These are phyloP conservation scores for Hydropsyche tenuis DNA, from an alignment of 1,140 invertebrate genomes.

Conservation along the genomic window DNA sequence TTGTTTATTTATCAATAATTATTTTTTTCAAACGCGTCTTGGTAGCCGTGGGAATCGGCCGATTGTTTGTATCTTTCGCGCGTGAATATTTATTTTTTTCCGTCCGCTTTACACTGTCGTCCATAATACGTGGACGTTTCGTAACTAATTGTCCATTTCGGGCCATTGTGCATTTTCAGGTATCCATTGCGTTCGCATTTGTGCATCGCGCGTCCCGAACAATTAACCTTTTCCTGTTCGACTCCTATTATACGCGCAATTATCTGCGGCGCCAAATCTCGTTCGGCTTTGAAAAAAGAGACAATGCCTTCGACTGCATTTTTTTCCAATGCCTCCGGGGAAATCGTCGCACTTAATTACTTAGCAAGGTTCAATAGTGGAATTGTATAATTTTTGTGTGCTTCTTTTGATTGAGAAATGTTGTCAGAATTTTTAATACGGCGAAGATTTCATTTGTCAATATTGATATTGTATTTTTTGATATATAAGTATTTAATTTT, in stretches of 20 bases:
- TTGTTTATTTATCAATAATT: too few species aligned
- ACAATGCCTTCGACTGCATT: background rate
- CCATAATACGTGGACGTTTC: background rate
- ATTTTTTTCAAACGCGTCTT: background rate
- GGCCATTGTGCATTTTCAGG: slow-evolving; percentile 11
- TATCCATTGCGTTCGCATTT: background rate
- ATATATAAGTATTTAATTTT: too few species aligned
- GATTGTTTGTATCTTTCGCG: background rate
- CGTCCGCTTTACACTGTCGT: background rate
- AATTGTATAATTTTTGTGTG: too few species aligned
- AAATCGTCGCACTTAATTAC: background rate
- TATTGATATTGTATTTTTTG: too few species aligned
- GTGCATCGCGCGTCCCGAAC: background rate
- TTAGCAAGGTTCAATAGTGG: background rate
- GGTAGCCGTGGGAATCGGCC: background rate
- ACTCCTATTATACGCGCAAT: background rate
- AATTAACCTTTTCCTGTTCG: background rate
- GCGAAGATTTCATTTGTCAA: too few species aligned
- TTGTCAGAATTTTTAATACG: too few species aligned
- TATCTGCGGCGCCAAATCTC: background rate
- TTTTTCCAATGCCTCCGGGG: background rate
- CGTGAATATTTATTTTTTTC: slow-evolving; percentile 5
- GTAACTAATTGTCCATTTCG: slow-evolving; percentile 22
- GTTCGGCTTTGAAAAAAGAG: background rate
- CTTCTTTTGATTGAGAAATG: too few species aligned